Conservation (phyloP, 2,888 invertebrate genomes). For the Campopleginae sp. region DNA sequence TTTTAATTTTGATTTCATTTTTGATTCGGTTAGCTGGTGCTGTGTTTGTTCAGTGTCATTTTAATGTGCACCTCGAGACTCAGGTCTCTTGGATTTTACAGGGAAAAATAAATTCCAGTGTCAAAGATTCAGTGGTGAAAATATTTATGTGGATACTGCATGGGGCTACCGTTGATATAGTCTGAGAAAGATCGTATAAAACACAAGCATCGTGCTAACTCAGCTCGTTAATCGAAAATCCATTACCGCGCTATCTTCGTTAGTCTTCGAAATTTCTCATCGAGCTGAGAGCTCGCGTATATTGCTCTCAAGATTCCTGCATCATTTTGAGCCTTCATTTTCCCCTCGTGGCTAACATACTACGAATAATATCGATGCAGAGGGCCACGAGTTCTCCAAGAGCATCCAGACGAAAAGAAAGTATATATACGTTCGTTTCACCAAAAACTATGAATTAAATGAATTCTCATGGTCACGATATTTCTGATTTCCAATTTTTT, state of each 20-base stretch:
- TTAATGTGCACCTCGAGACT: not conserved
- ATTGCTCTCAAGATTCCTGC: constrained; percentile 58
- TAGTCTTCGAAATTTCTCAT: constrained; percentile 68
- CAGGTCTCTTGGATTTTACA: constrained; percentile 5
- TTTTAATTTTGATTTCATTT: too few species aligned
- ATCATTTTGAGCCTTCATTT: constrained; percentile 25
- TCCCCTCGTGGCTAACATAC: constrained; percentile 45
- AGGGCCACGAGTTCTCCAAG: constrained; percentile 41
- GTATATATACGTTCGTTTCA: constrained; percentile 38
- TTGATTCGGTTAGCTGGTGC: too few species aligned
- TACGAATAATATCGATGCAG: constrained; percentile 44
- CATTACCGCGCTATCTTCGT: constrained; percentile 80
- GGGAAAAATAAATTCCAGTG: constrained; percentile 44
- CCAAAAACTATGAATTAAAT: not conserved
- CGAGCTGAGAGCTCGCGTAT: constrained; percentile 44
- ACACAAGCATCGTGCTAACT: constrained; percentile 57
- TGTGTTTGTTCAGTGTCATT: not conserved
- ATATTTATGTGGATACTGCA: constrained; percentile 38
- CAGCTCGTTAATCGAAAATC: constrained; percentile 77
- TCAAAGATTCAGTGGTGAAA: constrained; percentile 27
- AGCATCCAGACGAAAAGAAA: constrained; percentile 48
- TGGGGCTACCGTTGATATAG: constrained; percentile 25
- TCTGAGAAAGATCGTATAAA: constrained; percentile 37
- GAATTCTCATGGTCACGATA: too few species aligned
- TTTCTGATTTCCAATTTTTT: not conserved